These are phyloP conservation scores for Amphiprion clarkii DNA, from an alignment of 2,797 vertebrate species.

Conservation along the genomic window DNA sequence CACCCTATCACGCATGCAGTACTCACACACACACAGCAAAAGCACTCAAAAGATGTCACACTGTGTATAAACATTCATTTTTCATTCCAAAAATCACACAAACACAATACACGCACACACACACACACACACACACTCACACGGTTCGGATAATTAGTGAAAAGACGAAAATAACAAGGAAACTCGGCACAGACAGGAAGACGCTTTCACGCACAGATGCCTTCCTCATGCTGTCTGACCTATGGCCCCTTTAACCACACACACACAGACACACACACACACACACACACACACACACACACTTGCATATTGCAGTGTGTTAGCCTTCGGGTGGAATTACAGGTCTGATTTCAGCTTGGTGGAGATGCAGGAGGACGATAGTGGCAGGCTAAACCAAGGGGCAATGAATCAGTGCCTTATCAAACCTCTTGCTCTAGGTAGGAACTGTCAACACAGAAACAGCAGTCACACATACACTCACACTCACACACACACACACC, in stretches of 20 bases:
- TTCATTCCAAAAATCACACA: constrained; percentile 56
- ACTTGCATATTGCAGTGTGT: constrained; percentile 26
- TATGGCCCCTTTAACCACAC: constrained; percentile 37
- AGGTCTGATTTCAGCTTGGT: constrained; percentile 66
- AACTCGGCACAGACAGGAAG: constrained; percentile 15
- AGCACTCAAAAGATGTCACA: constrained; percentile 53
- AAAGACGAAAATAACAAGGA: constrained; percentile 25
- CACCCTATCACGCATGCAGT: constrained; percentile 49
- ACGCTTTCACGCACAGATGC: constrained; percentile 20
- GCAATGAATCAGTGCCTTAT: constrained; percentile 79
- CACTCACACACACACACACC: constrained; percentile 14
- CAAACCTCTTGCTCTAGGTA: constrained; percentile 68
- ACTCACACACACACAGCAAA: constrained; percentile 35
- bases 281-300: constrained; percentile 22
- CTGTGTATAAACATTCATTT: constrained; percentile 64
- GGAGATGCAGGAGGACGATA: constrained; percentile 70
- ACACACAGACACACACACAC: constrained; percentile 22
- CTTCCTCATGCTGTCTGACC: constrained; percentile 29
- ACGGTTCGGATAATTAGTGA: constrained; percentile 51
- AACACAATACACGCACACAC: constrained; percentile 8
- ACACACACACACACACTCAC: background rate
- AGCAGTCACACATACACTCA: constrained; percentile 5
- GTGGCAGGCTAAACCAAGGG: constrained; percentile 64
- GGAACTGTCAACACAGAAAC: constrained; percentile 67
- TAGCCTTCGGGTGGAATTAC: constrained; percentile 58